These are phyloP conservation scores for Imbricaverruca yamaguchii DNA, from an alignment of 2,888 invertebrate species.

Conservation along the genomic window DNA sequence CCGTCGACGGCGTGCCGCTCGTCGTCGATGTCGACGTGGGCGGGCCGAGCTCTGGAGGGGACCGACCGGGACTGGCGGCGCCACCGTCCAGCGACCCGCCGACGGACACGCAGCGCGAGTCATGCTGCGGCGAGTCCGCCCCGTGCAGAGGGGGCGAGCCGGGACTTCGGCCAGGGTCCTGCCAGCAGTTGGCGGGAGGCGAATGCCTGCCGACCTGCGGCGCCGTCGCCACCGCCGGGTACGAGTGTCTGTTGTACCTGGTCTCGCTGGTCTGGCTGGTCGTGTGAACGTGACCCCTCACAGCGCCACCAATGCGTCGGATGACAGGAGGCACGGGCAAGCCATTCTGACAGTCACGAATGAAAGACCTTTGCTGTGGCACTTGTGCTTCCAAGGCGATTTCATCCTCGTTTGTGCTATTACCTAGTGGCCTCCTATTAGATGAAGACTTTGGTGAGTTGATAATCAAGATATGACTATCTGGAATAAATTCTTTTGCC, in stretches of 20 bases:
- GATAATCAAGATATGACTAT: too few species aligned
- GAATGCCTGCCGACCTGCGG: not conserved
- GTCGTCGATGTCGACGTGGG: not conserved
- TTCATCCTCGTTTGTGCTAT: too few species aligned
- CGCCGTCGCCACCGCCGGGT: not conserved
- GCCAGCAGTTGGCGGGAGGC: not conserved
- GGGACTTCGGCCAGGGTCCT: not conserved
- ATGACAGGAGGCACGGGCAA: too few species aligned
- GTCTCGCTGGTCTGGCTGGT: too few species aligned
- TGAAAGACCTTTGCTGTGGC: too few species aligned
- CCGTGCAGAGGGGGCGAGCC: not conserved
- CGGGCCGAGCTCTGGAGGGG: not conserved
- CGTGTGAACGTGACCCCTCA: too few species aligned
- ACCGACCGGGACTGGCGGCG: not conserved
- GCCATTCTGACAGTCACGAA: too few species aligned
- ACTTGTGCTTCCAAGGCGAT: too few species aligned
- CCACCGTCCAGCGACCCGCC: not conserved
- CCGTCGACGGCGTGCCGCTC: not conserved
- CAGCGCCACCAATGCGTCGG: too few species aligned
- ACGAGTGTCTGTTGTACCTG: not conserved
- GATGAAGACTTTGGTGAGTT: too few species aligned
- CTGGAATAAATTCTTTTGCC: too few species aligned
- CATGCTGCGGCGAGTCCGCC: not conserved
- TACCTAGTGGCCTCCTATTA: too few species aligned
- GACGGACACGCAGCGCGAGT: not conserved